Conservation (phyloP, 2,113 vertebrate species). For the Donacobius atricapilla region DNA sequence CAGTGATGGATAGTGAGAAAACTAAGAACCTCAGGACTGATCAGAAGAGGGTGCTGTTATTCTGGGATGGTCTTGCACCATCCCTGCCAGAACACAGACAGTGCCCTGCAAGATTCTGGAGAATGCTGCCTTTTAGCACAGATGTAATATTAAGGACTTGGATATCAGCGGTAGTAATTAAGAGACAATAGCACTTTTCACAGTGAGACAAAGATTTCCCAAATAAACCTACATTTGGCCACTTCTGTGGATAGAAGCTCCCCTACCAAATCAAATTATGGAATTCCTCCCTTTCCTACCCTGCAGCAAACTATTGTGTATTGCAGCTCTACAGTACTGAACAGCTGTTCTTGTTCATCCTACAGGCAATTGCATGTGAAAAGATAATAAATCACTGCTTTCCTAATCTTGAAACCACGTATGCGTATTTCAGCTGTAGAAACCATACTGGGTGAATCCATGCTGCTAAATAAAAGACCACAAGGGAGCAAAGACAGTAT, state of each 20-base stretch:
- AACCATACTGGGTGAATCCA: background rate
- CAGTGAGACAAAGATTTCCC: conserved; percentile 16
- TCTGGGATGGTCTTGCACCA: background rate
- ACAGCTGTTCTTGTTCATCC: conserved; percentile 55
- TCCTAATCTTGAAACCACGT: background rate
- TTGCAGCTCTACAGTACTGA: conserved; percentile 25
- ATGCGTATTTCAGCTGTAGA: background rate
- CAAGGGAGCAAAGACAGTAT: background rate
- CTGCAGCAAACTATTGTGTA: conserved; percentile 29
- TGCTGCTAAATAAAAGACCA: background rate
- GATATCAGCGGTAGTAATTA: background rate
- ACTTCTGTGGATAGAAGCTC: background rate
- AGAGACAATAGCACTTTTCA: conserved; percentile 31
- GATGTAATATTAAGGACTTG: conserved; percentile 36
- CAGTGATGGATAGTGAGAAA: background rate
- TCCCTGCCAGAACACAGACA: background rate
- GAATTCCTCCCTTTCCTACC: conserved; percentile 31
- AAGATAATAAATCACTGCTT: conserved; percentile 55
- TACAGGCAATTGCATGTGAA: conserved; percentile 49
- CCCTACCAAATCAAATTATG: conserved; percentile 25
- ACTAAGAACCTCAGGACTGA: background rate
- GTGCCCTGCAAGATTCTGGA: background rate
- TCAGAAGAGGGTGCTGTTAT: conserved; percentile 55
- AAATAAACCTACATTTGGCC: conserved; percentile 31
- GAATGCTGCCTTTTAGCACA: background rate